phyloP scores from a whole-genome alignment of 2,113 vertebrate species.

The Parotia lawesii region DNA sequence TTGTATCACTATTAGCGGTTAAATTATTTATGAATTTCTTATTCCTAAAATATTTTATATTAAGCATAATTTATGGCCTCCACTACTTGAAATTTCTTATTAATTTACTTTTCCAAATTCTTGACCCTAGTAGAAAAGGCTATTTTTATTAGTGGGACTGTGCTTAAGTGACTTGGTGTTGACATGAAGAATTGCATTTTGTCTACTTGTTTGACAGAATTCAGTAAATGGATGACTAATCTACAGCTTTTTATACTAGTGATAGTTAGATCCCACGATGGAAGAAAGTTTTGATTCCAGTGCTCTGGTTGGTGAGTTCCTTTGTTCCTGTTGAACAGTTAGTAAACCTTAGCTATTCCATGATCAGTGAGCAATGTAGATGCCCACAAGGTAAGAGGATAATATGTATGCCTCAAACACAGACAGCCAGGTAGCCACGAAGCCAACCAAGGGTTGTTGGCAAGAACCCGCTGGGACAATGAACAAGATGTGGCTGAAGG shows the following conservation, averaged over 20 bases:
- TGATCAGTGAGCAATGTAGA: neutral
- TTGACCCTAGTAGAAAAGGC: neutral
- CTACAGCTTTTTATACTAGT: neutral
- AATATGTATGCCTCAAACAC: neutral
- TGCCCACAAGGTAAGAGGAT: neutral
- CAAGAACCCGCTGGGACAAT: neutral
- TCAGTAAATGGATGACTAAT: neutral
- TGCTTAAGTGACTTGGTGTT: neutral
- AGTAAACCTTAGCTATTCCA: neutral
- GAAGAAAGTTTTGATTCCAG: neutral
- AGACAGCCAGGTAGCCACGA: neutral
- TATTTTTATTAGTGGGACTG: neutral
- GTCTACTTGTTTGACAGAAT: neutral
- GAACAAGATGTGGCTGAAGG: neutral
- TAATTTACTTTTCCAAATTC: neutral
- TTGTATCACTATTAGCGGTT: neutral
- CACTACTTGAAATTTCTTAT: neutral
- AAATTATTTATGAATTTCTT: slow-evolving; percentile 9
- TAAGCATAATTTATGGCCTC: neutral
- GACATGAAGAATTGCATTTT: neutral
- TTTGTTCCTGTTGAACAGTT: neutral
- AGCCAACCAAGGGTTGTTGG: neutral
- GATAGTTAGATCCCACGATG: neutral
- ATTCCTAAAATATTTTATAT: neutral
- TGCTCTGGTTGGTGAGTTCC: neutral